phyloP scores from a whole-genome alignment of 2,888 invertebrate genomes.

The Parapristionchus giblindavisi region DNA sequence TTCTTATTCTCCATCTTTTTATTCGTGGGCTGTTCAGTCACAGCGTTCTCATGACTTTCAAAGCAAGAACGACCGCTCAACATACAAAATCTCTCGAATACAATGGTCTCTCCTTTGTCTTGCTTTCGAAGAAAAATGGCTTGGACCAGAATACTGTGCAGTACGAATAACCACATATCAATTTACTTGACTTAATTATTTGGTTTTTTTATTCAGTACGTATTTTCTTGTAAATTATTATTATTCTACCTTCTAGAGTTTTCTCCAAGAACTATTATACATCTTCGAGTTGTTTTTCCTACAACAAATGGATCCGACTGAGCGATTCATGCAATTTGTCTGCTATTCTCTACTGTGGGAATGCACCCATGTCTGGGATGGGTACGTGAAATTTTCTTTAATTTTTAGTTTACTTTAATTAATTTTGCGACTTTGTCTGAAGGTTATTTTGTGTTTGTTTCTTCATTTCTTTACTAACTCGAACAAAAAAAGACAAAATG shows the following conservation, averaged over 20 bases:
- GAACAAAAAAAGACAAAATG: not conserved
- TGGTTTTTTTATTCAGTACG: too few species aligned
- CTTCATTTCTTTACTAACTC: not conserved
- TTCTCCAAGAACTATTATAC: conserved; percentile 31
- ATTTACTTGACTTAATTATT: not conserved
- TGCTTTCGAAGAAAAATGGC: too few species aligned
- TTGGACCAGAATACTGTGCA: not conserved
- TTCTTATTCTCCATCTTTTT: too few species aligned
- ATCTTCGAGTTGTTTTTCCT: conserved; percentile 24
- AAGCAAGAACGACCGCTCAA: too few species aligned
- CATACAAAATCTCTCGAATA: too few species aligned
- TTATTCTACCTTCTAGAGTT: conserved; percentile 12
- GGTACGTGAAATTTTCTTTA: not conserved
- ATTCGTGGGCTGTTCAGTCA: not conserved
- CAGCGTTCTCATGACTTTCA: too few species aligned
- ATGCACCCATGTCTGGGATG: conserved; percentile 32
- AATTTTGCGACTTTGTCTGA: too few species aligned
- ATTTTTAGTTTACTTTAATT: too few species aligned
- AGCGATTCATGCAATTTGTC: conserved; percentile 20
- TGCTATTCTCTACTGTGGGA: conserved; percentile 19
- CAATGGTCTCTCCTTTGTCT: too few species aligned
- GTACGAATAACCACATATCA: not conserved
- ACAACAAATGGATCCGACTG: conserved; percentile 5
- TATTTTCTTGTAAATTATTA: too few species aligned
- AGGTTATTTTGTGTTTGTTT: too few species aligned